Conservation (phyloP, 2,797 vertebrate genomes). For the Lateolabrax maculatus region DNA sequence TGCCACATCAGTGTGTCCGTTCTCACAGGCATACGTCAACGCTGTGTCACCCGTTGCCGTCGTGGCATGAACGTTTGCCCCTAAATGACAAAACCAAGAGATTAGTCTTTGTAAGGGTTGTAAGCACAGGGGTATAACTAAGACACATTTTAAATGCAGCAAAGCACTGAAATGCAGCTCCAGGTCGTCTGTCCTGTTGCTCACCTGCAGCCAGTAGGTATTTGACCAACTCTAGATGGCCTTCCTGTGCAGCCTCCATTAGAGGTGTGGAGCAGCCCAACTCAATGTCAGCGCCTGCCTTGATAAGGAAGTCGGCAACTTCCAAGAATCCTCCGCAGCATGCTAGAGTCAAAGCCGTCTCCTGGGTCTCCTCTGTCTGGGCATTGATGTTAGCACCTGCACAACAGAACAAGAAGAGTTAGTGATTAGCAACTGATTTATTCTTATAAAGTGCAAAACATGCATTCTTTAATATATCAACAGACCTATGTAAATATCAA, state of each 20-base stretch:
- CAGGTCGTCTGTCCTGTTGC: slow-evolving; percentile 1
- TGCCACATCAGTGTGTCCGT: slow-evolving; percentile 98
- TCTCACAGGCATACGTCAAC: slow-evolving; percentile 98
- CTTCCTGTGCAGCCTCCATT: slow-evolving; percentile 99
- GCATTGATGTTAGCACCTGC: slow-evolving; percentile 98
- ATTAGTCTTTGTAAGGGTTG: too few relatives aligned
- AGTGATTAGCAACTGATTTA: not conserved
- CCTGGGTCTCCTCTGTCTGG: slow-evolving; percentile 99
- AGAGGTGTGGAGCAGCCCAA: slow-evolving; percentile 98
- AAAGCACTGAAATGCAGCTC: not conserved
- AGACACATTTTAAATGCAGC: not conserved
- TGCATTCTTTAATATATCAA: not conserved
- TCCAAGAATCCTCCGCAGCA: slow-evolving; percentile 99
- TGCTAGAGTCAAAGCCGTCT: slow-evolving; percentile 96
- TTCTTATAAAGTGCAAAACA: not conserved
- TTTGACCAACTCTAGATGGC: slow-evolving; percentile 98
- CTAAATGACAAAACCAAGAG: slow-evolving; percentile 77
- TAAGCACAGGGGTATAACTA: not conserved
- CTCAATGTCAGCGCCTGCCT: slow-evolving; percentile 98
- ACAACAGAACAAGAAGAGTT: slow-evolving; percentile 4
- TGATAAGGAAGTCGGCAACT: slow-evolving; percentile 98
- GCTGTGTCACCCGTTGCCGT: slow-evolving; percentile 98
- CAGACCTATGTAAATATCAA: not conserved
- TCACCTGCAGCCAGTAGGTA: slow-evolving; percentile 96
- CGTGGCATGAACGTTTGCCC: slow-evolving; percentile 97